These are phyloP conservation scores for Siderastrea siderea DNA, from an alignment of 92 coral and sea anemone species.

Conservation along the genomic window DNA sequence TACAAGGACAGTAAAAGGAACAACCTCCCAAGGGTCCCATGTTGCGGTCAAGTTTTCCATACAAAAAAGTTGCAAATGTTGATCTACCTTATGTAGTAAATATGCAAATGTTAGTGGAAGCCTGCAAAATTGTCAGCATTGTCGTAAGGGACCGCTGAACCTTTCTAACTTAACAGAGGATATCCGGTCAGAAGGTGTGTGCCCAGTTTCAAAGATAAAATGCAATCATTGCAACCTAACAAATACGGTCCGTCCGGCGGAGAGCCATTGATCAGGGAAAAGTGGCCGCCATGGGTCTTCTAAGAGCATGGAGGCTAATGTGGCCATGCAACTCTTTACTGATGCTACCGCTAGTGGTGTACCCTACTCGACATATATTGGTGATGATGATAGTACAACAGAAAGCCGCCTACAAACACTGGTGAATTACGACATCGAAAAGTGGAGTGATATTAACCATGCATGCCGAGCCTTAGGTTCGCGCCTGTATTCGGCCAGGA, in stretches of 20 bases:
- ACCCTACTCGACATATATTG: neutral
- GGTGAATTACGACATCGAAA: conserved; percentile 32
- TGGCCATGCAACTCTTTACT: neutral
- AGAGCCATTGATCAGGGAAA: conserved; percentile 14
- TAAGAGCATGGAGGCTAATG: neutral
- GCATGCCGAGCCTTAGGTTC: conserved; percentile 33
- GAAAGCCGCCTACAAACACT: conserved; percentile 20
- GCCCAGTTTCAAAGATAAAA: neutral
- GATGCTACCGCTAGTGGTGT: neutral
- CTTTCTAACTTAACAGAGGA: conserved; percentile 10
- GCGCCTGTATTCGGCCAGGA: conserved; percentile 17
- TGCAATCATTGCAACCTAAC: neutral
- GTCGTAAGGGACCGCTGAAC: conserved; percentile 20
- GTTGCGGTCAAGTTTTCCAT: neutral
- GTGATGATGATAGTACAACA: conserved; percentile 40
- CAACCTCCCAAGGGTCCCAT: neutral
- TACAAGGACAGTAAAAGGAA: no score
- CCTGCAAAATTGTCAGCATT: conserved; percentile 12
- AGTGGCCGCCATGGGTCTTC: conserved; percentile 2
- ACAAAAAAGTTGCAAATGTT: neutral
- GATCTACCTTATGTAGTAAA: conserved; percentile 4
- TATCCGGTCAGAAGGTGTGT: conserved; percentile 1
- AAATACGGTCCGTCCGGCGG: conserved; percentile 13
- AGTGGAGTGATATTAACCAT: conserved; percentile 47
- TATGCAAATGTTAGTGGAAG: neutral